Percentiles rank a stretch among this genome's conserved stretches.
Evolutionary conservation across 2,797 vertebrate species (phyloP).

Genomic region (Orestias chungarensis): DNA sequence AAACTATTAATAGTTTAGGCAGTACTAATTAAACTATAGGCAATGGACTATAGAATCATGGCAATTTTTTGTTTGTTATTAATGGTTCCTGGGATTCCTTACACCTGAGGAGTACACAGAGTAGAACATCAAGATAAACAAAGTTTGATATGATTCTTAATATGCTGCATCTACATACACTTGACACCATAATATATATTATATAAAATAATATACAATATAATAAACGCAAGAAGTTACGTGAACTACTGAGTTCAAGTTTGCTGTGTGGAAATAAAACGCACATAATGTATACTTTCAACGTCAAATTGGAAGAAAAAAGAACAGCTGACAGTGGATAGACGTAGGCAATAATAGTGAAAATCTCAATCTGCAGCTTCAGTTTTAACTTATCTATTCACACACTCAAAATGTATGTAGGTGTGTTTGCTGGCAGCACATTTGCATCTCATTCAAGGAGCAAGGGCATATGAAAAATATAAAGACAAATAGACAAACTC

Average conservation of each 20-base stretch:
- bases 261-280: background rate
- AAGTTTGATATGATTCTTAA: background rate
- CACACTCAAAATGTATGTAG: background rate
- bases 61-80: background rate
- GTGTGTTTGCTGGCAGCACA: constrained; percentile 17
- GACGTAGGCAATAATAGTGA: background rate
- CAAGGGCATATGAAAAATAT: background rate
- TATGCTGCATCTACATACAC: too few species aligned
- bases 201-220: too few species aligned
- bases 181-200: too few species aligned
- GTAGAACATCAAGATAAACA: background rate
- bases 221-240: background rate
- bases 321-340: background rate
- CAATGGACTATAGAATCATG: background rate
- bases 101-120: background rate
- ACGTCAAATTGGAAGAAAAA: background rate
- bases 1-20: background rate
- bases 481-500: constrained; percentile 9
- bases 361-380: background rate
- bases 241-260: background rate
- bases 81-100: background rate
- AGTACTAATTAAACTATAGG: too few species aligned
- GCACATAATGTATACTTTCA: background rate
- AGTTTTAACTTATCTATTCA: background rate
- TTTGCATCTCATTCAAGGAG: constrained; percentile 34